Evolutionary conservation across 2,797 vertebrate genomes (phyloP), one percentile per base, ranked within the genome.

Genomic region (Acanthornis magna): DNA sequence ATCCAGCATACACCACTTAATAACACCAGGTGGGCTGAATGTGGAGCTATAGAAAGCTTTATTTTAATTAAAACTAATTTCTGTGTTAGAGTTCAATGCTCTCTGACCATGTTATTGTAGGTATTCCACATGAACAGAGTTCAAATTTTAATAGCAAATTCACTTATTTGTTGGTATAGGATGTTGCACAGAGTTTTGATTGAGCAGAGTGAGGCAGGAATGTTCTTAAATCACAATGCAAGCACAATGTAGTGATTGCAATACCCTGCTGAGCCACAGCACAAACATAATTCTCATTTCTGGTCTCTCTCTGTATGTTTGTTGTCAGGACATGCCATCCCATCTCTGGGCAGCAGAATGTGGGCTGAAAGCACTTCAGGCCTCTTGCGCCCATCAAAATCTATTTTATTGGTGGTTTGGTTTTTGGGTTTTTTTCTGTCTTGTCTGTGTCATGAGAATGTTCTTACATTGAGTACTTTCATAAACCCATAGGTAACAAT

Each of bases 1-100:
- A 50, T 97, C 98, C 57, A 98, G 98, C 89, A 98, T 98, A 76
- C 97, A 98, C 75, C 98, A 98, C 86, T 94, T 98, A 54, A 97
- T 98, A 86, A 96, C 98, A 88, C 98, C 98, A 98, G 98, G 99
- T 99, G 95, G 95, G 98, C 55, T 55, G 55, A 71, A n/a, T 45
- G 22, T 36, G 40, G 8, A 86, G 40, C 34, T 85, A 7, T 27
- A 42, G 85, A 30, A 45, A 71, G 79, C 60, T 65, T 70, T 91
- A 51, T 12, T 80, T 40, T 34, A 54, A 23, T 63, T 29, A 12
- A 68, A 70, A 8, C 26, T 55, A 2, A 20, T 20, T 29, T 38
- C 10, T 60, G 1, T 38, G 3, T 27, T 77, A 11, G 65, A 38
- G 16, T 60, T 71, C 40, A 36, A 0, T 51, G 74, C 30, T 79